These are phyloP conservation scores for Colius striatus DNA, from an alignment of 2,113 vertebrate genomes.

Conservation along the genomic window DNA sequence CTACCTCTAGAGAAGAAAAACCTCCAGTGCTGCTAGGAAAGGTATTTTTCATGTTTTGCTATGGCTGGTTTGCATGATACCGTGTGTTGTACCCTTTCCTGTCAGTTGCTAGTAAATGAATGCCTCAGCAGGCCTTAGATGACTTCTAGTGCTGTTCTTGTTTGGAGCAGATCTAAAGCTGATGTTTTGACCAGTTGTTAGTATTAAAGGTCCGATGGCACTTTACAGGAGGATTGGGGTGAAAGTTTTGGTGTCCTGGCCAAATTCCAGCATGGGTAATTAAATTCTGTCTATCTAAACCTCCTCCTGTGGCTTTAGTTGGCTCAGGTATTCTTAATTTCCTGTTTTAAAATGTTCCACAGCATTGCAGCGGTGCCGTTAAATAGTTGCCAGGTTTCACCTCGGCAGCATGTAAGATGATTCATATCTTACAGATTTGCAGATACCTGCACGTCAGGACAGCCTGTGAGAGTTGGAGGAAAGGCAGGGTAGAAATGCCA, in stretches of 20 bases:
- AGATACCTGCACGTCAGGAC: neutral
- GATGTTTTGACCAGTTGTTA: slow-evolving; percentile 41
- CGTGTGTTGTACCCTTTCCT: neutral
- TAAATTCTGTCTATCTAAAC: slow-evolving; percentile 64
- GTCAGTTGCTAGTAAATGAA: neutral
- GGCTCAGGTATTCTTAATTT: slow-evolving; percentile 64
- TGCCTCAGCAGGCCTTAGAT: neutral
- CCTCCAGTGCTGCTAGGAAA: neutral
- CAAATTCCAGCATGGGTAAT: slow-evolving; percentile 53
- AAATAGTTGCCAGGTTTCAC: slow-evolving; percentile 56
- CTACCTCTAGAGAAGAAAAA: neutral
- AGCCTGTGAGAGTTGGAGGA: neutral
- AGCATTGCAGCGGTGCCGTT: slow-evolving; percentile 19
- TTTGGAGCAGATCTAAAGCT: slow-evolving; percentile 33
- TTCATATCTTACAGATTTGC: slow-evolving; percentile 23
- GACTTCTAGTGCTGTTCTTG: neutral
- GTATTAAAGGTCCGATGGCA: neutral
- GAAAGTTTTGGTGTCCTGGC: slow-evolving; percentile 38
- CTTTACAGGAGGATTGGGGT: slow-evolving; percentile 26
- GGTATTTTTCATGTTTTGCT: neutral
- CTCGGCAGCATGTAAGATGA: slow-evolving; percentile 25
- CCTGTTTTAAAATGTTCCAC: slow-evolving; percentile 46
- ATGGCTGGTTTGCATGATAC: neutral
- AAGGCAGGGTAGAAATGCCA: neutral
- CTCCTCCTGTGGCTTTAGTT: slow-evolving; percentile 38